Conservation (phyloP, 1,140 invertebrate species). For the Zaprionus camerounensis region DNA sequence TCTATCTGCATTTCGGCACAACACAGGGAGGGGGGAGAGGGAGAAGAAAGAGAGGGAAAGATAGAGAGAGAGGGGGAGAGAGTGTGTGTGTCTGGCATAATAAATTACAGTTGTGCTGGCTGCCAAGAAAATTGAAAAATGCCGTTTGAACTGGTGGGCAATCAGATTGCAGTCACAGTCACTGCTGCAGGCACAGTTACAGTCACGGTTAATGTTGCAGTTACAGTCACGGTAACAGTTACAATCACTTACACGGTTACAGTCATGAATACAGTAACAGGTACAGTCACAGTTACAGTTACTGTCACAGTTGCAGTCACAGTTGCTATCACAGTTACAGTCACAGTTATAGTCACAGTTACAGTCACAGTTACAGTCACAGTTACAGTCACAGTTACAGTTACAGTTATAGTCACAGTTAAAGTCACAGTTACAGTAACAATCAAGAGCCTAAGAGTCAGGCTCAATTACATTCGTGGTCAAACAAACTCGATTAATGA, state of each 20-base stretch:
- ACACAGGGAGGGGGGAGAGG: background rate
- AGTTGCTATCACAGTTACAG: background rate
- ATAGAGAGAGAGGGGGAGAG: background rate
- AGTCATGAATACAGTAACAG: background rate
- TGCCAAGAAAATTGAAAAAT: conserved; percentile 78
- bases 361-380: no score
- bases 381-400: no score
- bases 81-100: conserved; percentile 46
- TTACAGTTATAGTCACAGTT: background rate
- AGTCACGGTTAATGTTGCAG: conserved; percentile 5
- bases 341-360: background rate
- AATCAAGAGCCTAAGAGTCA: background rate
- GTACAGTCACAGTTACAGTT: conserved; percentile 15
- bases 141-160: conserved; percentile 56
- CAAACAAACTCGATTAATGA: background rate
- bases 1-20: conserved; percentile 25
- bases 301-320: conserved; percentile 7
- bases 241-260: no score
- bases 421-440: background rate
- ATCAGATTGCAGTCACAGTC: conserved; percentile 49
- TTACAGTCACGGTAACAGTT: background rate
- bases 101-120: conserved; percentile 71
- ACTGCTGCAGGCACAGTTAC: background rate
- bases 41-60: background rate
- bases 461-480: background rate